Percentiles rank a stretch among this genome's conserved stretches.
These are phyloP conservation scores for Acrobasis suavella DNA, from an alignment of 2,888 invertebrate genomes.

Conservation along the genomic window DNA sequence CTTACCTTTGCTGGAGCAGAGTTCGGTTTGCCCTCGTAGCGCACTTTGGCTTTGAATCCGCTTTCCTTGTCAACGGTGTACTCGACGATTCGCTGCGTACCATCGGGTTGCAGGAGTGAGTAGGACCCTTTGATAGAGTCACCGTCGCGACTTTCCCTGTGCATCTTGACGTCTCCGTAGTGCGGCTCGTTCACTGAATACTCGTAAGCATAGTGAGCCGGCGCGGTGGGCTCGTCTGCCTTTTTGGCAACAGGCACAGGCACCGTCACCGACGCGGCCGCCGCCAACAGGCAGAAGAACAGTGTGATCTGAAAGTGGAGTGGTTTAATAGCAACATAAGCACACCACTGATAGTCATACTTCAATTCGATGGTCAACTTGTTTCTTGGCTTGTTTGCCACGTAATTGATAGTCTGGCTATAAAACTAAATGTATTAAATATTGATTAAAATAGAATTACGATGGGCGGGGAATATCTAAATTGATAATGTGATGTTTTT, in stretches of 20 bases:
- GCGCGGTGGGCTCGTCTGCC: constrained; percentile 40
- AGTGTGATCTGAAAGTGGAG: constrained; percentile 28
- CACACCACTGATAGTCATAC: too few species aligned
- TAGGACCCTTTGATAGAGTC: constrained; percentile 83
- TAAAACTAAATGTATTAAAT: too few species aligned
- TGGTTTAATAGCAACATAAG: background rate
- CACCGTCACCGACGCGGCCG: constrained; percentile 40
- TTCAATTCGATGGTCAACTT: too few species aligned
- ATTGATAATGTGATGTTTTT: too few species aligned
- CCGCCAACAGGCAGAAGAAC: constrained; percentile 42
- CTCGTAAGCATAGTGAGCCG: constrained; percentile 71
- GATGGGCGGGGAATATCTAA: too few species aligned
- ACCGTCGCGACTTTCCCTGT: constrained; percentile 77
- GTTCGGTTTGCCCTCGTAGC: constrained; percentile 36
- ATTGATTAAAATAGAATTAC: too few species aligned
- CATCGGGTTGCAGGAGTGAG: constrained; percentile 78
- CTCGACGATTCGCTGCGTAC: constrained; percentile 76
- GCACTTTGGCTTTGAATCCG: constrained; percentile 48
- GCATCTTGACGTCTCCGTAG: constrained; percentile 82
- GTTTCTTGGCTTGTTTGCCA: too few species aligned
- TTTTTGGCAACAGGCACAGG: constrained; percentile 38
- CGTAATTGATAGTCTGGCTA: too few species aligned
- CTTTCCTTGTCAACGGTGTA: constrained; percentile 63
- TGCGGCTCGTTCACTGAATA: constrained; percentile 81
- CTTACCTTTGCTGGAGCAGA: constrained; percentile 31